Base-by-base conservation (phyloP, 1,140 invertebrate genomes). In the Megalopta genalis region DNA sequence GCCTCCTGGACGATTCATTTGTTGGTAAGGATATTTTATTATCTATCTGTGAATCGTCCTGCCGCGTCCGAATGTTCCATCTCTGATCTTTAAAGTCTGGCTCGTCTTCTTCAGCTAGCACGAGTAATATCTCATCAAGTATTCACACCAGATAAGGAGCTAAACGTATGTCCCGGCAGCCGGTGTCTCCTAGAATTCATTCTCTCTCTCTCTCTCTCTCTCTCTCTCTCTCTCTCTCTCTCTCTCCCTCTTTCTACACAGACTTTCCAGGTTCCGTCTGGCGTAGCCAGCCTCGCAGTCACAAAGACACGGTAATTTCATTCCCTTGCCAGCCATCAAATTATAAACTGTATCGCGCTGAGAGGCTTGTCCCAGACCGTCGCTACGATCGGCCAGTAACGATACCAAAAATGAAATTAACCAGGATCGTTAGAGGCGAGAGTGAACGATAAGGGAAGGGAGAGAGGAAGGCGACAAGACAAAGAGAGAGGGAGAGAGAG, bases 381-480 rank as follows among this genome's bases (percentile, higher is more conserved):
- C 57, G 67, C 23, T 27, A 42, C 59, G 75, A 78, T 78, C 76
- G 71, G 76, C 76, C 63, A 37, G 60, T 52, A 78, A 78, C 76
- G 76, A 78, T 78, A 78, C 76, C 81, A 85, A 85, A 79, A 85
- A 85, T 85, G 78, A 84, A 84, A 85, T 85, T 79, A 80, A 85
- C 82, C 70, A 60, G 67, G 65, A 69, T 71, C 82, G 76, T 77
- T 80, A 77, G 63, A 21, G 49, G 18, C 16, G 49, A 52, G 49
- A 21, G 49, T 52, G 49, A 52, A 21, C 49, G 54, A 57, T 6
- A n/a, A 5, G 54, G 21, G 21, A n/a, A 57, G 7, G 6, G 54
- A 57, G 54, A 54, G 18, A 54, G 18, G 18, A 21, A 18, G 5
- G 52, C 21, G 52, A 21, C 16, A 4, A 54, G 49, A 52, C 6